Conservation (phyloP, 2,113 vertebrate genomes). For the Cyprinus carpio region DNA sequence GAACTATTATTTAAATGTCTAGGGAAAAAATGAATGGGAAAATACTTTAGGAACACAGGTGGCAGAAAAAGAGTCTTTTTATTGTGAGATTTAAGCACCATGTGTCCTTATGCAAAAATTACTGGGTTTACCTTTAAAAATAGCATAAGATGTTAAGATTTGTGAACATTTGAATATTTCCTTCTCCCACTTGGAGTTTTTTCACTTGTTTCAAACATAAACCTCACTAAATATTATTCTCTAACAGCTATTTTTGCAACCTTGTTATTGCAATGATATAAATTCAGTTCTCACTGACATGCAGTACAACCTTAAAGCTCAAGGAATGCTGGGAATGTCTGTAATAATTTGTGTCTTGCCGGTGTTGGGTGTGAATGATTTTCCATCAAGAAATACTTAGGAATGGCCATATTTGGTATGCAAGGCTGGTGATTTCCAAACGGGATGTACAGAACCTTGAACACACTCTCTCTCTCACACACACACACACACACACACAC, state of each 20-base stretch:
- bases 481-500: constrained; percentile 4
- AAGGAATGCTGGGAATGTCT: constrained; percentile 24
- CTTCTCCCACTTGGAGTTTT: not conserved
- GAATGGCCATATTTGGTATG: constrained; percentile 43
- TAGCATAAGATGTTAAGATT: not conserved
- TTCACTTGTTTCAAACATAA: not conserved
- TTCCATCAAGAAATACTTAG: constrained; percentile 38
- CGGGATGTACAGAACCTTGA: constrained; percentile 41
- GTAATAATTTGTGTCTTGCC: constrained; percentile 10
- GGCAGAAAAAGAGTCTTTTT: not conserved
- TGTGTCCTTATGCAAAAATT: not conserved
- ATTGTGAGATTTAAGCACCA: not conserved
- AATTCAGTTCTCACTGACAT: constrained; percentile 8
- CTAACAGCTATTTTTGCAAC: not conserved
- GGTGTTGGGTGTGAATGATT: constrained; percentile 7
- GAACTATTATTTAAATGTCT: not conserved
- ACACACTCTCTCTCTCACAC: constrained; percentile 22
- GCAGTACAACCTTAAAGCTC: not conserved
- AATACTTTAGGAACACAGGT: not conserved
- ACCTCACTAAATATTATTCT: not conserved
- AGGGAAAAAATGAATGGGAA: not conserved
- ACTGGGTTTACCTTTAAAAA: not conserved
- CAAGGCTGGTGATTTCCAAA: constrained; percentile 51
- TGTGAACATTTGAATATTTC: not conserved
- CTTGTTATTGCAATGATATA: not conserved